Base-by-base conservation (phyloP, 37 sponge, comb jelly and placozoan genomes). In the Diacarnus erythraeanus region DNA sequence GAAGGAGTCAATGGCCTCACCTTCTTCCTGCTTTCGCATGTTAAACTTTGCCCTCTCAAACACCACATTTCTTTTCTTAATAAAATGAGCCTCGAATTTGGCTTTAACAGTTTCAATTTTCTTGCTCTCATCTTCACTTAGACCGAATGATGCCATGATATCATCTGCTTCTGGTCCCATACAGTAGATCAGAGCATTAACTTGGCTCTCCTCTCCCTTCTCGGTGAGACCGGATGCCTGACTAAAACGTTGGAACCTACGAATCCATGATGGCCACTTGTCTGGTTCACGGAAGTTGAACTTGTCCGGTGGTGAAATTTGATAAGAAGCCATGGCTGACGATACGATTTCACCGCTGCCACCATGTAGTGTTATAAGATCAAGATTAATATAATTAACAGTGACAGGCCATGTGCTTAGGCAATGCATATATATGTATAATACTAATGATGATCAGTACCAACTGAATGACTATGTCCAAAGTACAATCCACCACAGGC, bases 261-360 rank as follows among this genome's bases (percentile, higher is more conserved):
- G n/a, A 30, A 78, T 64, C 86, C 86, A 86, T 42, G 36, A 72
- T 25, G 86, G 74, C 86, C 86, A 86, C 39, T 86, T 78, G 30
- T 86, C 68, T 2, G 86, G 86, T 23, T 78, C 27, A 3, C 31
- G 71, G 58, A 86, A 86, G 57, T 3, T 51, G 33, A 86, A 86
- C 5, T 27, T 23, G 70, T 86, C 80, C 29, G 80, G 80, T 35
- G 84, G 84, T 57, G 79, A 37, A 54, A 76, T 70, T 37, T 72
- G 72, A 59, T 72, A 81, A 5, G 81, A 57, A 3, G 63, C 72
- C 69, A 68, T 47, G 51, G 6, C 51, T 47, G 12, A 12, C 6
- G 6, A 47, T 6, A 6, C 12, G 6, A 47, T 47, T 12, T 47
- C 51, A 47, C 51, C 51, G 12, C 51, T 47, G 51, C 51, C 51